Conservation (phyloP, 2,888 invertebrate species). For the Coleophora flavipennella region DNA sequence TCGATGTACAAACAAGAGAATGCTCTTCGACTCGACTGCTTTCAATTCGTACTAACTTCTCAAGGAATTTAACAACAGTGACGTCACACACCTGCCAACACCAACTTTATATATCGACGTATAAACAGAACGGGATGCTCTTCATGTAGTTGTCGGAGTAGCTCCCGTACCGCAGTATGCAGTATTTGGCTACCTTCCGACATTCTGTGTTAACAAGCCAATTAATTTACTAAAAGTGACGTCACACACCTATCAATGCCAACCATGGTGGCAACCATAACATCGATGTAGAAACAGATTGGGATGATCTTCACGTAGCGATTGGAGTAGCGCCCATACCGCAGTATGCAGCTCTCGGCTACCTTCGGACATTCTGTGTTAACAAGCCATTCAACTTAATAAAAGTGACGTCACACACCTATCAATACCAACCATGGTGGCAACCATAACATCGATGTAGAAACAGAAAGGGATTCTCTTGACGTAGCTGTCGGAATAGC, state of each 20-base stretch:
- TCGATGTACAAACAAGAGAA: conserved; percentile 78
- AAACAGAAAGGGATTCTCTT: conserved; percentile 73
- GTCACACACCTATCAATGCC: conserved; percentile 62
- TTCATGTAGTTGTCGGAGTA: conserved; percentile 70
- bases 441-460: conserved; percentile 77
- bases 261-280: conserved; percentile 73
- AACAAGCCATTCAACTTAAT: neutral
- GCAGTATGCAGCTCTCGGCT: conserved; percentile 64
- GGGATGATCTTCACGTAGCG: conserved; percentile 72
- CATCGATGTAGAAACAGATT: conserved; percentile 76
- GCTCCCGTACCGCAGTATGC: conserved; percentile 61
- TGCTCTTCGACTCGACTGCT: too few species aligned
- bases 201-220: neutral
- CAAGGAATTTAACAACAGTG: neutral
- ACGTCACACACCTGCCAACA: conserved; percentile 60
- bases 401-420: conserved; percentile 33
- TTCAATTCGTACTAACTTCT: too few species aligned
- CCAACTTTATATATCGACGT: conserved; percentile 75
- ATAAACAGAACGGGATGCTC: conserved; percentile 71
- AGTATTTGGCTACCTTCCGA: too few species aligned
- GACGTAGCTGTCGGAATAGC: conserved; percentile 67
- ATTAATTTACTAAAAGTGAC: neutral
- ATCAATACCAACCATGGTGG: conserved; percentile 70
- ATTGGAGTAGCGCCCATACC: conserved; percentile 65
- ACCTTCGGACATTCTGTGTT: conserved; percentile 19